Conservation (phyloP, 2,888 invertebrate genomes). For the Plebejus melissa region DNA sequence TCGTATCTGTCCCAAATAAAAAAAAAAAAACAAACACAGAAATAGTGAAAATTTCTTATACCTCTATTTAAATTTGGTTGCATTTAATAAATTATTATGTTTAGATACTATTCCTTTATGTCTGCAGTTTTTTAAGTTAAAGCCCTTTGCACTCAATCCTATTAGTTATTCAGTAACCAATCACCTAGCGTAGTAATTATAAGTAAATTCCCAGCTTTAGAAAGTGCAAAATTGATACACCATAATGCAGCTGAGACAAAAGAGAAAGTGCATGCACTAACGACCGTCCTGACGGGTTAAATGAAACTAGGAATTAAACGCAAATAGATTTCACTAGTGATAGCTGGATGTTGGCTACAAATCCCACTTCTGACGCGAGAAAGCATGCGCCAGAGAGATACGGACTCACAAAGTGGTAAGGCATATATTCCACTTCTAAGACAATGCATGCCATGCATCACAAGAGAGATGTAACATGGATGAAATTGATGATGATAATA, state of each 20-base stretch:
- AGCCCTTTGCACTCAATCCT: not conserved
- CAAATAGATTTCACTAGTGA: conserved; percentile 6
- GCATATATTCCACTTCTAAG: not conserved
- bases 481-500: too few species aligned
- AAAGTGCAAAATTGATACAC: conserved; percentile 19
- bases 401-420: not conserved
- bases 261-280: conserved; percentile 20
- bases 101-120: too few species aligned
- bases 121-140: too few species aligned
- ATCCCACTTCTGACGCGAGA: not conserved
- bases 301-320: conserved; percentile 9
- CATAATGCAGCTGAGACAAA: not conserved
- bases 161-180: not conserved
- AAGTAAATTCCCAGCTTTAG: conserved; percentile 16
- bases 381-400: not conserved
- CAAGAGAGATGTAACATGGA: too few species aligned
- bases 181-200: not conserved
- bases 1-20: too few species aligned
- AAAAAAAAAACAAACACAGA: too few species aligned
- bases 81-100: too few species aligned
- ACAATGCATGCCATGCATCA: not conserved
- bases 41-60: too few species aligned
- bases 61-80: too few species aligned
- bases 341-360: not conserved
- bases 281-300: conserved; percentile 12